A percentile compares a stretch with the other conserved stretches of the same genome.
These are phyloP conservation scores for Pelusios castaneus DNA, from an alignment of 2,113 vertebrate genomes.

Conservation along the genomic window DNA sequence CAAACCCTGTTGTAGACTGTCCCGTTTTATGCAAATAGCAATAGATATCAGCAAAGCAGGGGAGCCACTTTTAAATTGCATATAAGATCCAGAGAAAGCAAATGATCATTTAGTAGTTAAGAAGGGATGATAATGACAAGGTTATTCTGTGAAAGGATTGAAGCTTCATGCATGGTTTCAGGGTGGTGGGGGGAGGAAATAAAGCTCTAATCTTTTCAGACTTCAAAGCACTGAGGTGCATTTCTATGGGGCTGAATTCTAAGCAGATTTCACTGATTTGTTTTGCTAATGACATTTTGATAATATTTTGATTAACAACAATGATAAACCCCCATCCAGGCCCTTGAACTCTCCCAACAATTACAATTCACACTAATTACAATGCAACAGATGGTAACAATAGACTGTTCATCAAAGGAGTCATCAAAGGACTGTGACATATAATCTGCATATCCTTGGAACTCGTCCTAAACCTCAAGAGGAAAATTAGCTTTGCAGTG, in stretches of 20 bases:
- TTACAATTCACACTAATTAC: neutral
- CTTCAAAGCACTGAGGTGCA: neutral
- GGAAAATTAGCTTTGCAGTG: neutral
- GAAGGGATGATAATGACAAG: neutral
- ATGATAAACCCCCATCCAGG: neutral
- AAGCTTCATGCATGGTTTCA: neutral
- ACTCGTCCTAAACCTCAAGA: neutral
- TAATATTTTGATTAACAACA: neutral
- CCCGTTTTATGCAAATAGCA: neutral
- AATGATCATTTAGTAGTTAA: neutral
- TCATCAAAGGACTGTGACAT: neutral
- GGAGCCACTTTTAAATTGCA: neutral
- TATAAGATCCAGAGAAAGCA: neutral
- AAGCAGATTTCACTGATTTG: neutral
- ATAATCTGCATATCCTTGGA: neutral
- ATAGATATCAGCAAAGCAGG: neutral
- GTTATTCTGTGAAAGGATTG: neutral
- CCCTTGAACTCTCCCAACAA: neutral
- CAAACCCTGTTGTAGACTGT: neutral
- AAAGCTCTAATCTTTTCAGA: neutral
- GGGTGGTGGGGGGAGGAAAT: neutral
- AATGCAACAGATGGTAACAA: neutral
- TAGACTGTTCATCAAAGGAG: neutral
- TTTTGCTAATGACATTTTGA: neutral
- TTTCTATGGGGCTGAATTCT: neutral